Conservation (phyloP, 2,113 vertebrate species). For the Pollimyrus isidori region DNA sequence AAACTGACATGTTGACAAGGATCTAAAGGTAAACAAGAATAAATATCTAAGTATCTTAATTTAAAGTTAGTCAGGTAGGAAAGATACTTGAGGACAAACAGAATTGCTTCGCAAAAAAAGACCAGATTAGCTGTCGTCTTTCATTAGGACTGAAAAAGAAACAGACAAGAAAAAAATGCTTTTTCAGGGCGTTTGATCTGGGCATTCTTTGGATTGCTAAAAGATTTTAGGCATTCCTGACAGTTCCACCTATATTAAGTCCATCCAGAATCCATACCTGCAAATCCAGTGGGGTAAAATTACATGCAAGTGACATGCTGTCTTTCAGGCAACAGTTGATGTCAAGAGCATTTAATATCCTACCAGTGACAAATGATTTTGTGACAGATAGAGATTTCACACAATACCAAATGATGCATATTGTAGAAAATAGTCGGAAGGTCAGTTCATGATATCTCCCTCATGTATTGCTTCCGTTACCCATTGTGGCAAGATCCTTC, state of each 20-base stretch:
- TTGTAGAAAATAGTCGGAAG: background rate
- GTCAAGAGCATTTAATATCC: constrained; percentile 8
- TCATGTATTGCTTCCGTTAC: background rate
- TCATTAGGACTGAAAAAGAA: constrained; percentile 51
- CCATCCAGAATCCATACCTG: background rate
- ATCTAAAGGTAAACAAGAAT: constrained; percentile 39
- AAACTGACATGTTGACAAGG: constrained; percentile 43
- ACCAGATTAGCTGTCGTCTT: constrained; percentile 64
- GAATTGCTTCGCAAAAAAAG: constrained; percentile 43
- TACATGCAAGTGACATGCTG: constrained; percentile 8
- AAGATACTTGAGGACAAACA: constrained; percentile 41
- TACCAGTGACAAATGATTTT: background rate
- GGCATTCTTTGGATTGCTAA: constrained; percentile 16
- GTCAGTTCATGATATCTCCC: background rate
- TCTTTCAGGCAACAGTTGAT: constrained; percentile 1
- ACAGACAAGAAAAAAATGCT: constrained; percentile 19
- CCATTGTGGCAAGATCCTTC: background rate
- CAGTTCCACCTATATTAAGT: constrained; percentile 16
- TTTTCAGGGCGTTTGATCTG: constrained; percentile 31
- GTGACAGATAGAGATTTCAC: background rate
- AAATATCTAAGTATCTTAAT: constrained; percentile 52
- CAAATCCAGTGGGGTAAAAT: background rate
- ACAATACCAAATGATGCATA: background rate
- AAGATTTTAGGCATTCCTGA: constrained; percentile 11
- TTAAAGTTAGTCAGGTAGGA: constrained; percentile 50